Base-by-base conservation (phyloP, 2,113 vertebrate genomes). In the Scalopus aquaticus region DNA sequence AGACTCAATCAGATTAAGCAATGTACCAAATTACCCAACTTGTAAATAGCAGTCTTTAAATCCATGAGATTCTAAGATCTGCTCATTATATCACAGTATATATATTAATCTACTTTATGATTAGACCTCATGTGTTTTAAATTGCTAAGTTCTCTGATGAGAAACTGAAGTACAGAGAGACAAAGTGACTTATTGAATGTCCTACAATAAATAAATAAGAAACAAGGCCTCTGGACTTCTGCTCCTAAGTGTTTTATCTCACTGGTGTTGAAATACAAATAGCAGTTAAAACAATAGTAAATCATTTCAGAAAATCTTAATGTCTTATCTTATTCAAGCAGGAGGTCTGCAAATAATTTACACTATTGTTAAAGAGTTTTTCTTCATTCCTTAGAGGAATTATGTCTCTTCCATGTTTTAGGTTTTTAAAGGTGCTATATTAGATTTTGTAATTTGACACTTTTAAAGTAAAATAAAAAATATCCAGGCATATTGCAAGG, bases 261-360 rank as follows among this genome's bases (percentile, higher is more conserved):
- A 7, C 67, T 9, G 10, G 3, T 70, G 69, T 32, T 74, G 44
- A 95, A 91, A 80, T 82, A 88, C 74, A 94, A 95, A 90, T 42
- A 95, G n/a, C 44, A 95, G 32, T 86, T 95, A 96, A 82, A 97
- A 95, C 69, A 96, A 97, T 86, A 91, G 73, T 92, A 58, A 88
- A 93, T 96, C 81, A 94, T 91, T 72, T 91, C 35, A 95, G 46
- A 93, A 93, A 93, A 90, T 94, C 62, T 94, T 92, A 94, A 65
- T 88, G 87, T 73, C 46, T 93, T 94, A 94, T 80, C 58, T 70
- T 92, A 46, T 77, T 64, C 54, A 96, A 94, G 83, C 65, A 96
- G 87, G 87, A 91, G 65, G 42, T 91, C 80, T 58, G 77, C 51
- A 95, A 80, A 91, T 92, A 93, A 93, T 93, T 96, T 96, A 72